Base-by-base conservation (phyloP, 2,888 invertebrate species). In the Caradrina kadenii region DNA sequence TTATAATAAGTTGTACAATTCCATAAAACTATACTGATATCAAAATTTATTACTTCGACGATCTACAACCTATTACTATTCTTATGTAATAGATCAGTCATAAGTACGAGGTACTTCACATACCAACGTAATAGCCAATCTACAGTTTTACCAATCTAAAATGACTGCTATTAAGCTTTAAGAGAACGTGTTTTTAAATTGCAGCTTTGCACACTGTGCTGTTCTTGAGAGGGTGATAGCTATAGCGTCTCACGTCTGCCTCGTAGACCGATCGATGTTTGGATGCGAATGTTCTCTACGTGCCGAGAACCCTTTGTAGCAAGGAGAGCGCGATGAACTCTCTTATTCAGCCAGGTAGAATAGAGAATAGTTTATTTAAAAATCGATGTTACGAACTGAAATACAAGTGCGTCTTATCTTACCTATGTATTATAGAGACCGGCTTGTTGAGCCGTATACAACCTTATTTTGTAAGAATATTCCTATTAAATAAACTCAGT, bases 201-300 rank as follows among this genome's bases (percentile, higher is more conserved):
- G 55, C 62, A 48, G 58, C 11, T 22, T 26, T 26, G 45, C 45
- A 74, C 60, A 45, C 1, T 63, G 71, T 22, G 49, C 69, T 45
- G 49, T 56, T 69, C 59, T 56, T 22, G 39, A 69, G 76, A 63
- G 55, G 21, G 52, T 52, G 71, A 42, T 45, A 48, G 75, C 13
- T 61, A 45, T 17, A 45, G 15, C 15, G 45, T 45, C 45, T 45
- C 45, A 61, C 50, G 73, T 73, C 76, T 76, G 73, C 56, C 73
- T 19, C 63, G 63, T 53, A 76, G 62, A 70, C 70, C 50, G 76
- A 73, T 73, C 73, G 73, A 76, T 74, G 35, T 58, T 63, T 45
- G 42, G 19, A 53, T 76, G 76, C 56, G 76, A 73, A 73, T 65
- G 60, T 69, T 69, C 76, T 63, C 31, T 61, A 63, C 58, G 39